Base-by-base conservation (phyloP, 2,113 vertebrate genomes). In the Sorex araneus region DNA sequence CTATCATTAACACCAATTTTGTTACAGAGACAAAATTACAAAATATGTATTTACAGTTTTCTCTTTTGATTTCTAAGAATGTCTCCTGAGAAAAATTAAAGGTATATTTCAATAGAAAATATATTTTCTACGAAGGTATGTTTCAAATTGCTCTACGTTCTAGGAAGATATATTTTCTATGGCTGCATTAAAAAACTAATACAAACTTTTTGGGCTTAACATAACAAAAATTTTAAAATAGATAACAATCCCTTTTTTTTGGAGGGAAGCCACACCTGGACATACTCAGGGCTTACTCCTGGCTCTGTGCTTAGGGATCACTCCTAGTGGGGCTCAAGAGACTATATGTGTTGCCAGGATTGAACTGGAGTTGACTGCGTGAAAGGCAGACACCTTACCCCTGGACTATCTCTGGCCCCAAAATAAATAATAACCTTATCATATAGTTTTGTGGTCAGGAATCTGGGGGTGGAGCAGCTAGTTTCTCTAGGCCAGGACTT, bases 1-100 rank as follows among this genome's bases (percentile, higher is more conserved):
- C 64, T 67, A 43, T 80, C 74, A 74, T 64, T 77, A 75, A 82
- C 18, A 87, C 60, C 80, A 64, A 80, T 71, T 92, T 84, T 89
- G 18, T 74, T 86, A 34, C 4, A 69, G 36, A 54, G n/a, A 94
- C 70, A 85, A 57, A 79, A 40, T 84, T 54, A 47, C 23, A 77
- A 77, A 74, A 69, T 30, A 27, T 27, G 3, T 63, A 73, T 67
- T 89, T 74, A n/a, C 5, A 76, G 8, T 85, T 71, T 81, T 77
- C 74, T 81, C 23, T 3, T 8, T 7, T 71, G 23, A 69, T 82
- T 88, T 88, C 73, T 84, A 71, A 77, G 60, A 87, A 12, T 82
- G 63, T 25, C 57, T 90, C 47, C 30, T 91, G 27, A 8, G 18
- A 32, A 54, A 50, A 32, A 47, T 11, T 66, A 27, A 50, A 40